A percentile compares a stretch with the other conserved stretches of the same genome.
Evolutionary conservation across 2,797 vertebrate species (phyloP).

Genomic region (Hirundo rustica): DNA sequence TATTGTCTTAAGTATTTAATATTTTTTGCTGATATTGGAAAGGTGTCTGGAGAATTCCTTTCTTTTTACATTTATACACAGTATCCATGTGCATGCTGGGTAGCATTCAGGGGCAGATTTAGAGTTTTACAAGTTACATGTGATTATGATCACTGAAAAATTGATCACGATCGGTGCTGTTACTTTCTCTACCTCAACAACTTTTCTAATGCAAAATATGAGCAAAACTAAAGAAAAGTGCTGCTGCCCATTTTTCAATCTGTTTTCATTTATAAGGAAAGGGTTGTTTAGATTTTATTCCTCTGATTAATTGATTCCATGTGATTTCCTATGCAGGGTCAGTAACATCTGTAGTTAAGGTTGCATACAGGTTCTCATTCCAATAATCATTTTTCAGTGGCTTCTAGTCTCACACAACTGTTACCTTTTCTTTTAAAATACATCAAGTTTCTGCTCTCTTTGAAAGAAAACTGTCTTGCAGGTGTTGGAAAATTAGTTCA

Average conservation of each 20-base stretch:
- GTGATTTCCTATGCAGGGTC: background rate
- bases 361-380: background rate
- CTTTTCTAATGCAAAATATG: background rate
- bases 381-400: background rate
- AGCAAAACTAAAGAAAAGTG: background rate
- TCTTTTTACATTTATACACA: background rate
- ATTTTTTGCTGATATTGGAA: background rate
- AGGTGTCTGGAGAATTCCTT: background rate
- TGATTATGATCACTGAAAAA: background rate
- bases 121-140: background rate
- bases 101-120: background rate
- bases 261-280: background rate
- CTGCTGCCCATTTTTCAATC: background rate
- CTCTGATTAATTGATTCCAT: background rate
- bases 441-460: background rate
- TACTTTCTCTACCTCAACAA: background rate
- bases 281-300: background rate
- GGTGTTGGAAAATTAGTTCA: background rate
- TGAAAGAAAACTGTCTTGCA: background rate
- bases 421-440: background rate
- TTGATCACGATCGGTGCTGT: too few species aligned
- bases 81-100: rapidly evolving
- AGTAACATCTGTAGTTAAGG: background rate
- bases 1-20: background rate
- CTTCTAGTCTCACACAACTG: background rate